Percentiles rank a stretch among this genome's conserved stretches.
phyloP scores from a whole-genome alignment of 2,113 vertebrate species.

The Pampusana beccarii region DNA sequence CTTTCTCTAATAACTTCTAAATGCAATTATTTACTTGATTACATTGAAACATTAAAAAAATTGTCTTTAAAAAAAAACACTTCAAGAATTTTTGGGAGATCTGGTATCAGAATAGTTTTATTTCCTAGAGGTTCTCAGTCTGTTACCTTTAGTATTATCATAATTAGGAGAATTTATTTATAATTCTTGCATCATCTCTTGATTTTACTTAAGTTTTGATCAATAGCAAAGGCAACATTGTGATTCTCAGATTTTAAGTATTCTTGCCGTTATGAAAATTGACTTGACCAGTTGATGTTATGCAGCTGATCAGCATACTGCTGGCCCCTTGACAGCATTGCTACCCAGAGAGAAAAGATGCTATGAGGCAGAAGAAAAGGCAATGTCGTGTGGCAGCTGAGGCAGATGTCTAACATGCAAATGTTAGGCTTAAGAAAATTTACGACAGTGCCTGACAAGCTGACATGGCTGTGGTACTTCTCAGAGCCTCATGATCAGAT shows the following conservation, averaged over 20 bases:
- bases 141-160: neutral
- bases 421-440: neutral
- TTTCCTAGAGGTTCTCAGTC: neutral
- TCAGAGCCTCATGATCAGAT: neutral
- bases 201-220: neutral
- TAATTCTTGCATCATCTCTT: neutral
- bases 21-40: neutral
- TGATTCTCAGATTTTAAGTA: neutral
- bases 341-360: neutral
- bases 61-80: neutral
- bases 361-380: neutral
- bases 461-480: neutral
- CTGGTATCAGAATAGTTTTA: neutral
- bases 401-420: neutral
- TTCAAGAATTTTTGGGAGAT: neutral
- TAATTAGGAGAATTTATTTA: neutral
- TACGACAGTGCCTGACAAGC: neutral
- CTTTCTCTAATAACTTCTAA: neutral
- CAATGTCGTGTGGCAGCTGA: neutral
- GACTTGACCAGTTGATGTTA: neutral
- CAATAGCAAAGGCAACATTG: neutral
- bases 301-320: neutral
- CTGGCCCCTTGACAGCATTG: neutral
- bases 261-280: neutral
- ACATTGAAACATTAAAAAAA: neutral